Conservation (phyloP, 2,113 vertebrate species). For the Notiomystis cincta region DNA sequence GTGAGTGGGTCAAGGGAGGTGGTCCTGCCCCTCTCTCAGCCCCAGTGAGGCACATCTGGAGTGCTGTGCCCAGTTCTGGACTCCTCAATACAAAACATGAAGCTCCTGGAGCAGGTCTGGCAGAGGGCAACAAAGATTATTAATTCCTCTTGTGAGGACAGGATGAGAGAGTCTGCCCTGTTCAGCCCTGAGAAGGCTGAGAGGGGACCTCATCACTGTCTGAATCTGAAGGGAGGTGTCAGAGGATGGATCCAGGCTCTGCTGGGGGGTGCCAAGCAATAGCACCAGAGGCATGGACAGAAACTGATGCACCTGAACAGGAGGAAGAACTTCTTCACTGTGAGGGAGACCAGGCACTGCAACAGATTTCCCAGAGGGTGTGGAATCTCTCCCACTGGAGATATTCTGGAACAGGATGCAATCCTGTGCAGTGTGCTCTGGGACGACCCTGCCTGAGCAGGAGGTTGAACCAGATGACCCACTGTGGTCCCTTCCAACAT, state of each 20-base stretch:
- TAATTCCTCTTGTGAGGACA: too few species aligned
- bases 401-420: too few species aligned
- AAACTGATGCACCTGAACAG: background rate
- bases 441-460: background rate
- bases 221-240: background rate
- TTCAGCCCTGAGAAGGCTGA: fast-evolving
- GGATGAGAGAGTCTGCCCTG: too few species aligned
- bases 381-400: background rate
- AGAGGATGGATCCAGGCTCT: background rate
- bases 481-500: background rate
- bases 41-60: background rate
- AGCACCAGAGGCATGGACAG: background rate
- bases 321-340: background rate
- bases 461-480: background rate
- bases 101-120: background rate
- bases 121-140: background rate
- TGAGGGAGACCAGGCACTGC: background rate
- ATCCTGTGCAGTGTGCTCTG: background rate
- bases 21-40: background rate
- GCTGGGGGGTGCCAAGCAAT: background rate
- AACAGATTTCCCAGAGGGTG: background rate
- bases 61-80: background rate
- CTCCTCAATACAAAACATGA: background rate
- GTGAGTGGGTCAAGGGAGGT: background rate
- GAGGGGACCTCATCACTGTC: too few species aligned